Conservation (phyloP, 2,888 invertebrate genomes). For the Willowsia nigromaculata region DNA sequence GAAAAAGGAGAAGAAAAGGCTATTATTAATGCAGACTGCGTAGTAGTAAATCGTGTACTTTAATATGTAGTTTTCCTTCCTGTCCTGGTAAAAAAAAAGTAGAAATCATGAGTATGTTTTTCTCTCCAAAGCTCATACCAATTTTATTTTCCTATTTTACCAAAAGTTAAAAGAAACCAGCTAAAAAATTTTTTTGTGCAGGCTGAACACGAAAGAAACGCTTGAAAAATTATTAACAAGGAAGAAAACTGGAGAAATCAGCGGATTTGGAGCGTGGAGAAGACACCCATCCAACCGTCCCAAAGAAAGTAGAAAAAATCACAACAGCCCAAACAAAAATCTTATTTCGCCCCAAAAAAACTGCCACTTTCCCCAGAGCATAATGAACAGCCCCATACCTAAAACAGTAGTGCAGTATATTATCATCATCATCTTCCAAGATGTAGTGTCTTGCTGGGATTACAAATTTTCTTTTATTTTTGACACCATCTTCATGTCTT, state of each 20-base stretch:
- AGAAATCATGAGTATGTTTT: not conserved
- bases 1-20: not conserved
- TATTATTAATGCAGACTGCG: constrained; percentile 12
- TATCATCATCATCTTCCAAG: too few relatives aligned
- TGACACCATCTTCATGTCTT: not conserved
- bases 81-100: not conserved
- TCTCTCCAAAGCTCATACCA: too few relatives aligned
- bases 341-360: not conserved
- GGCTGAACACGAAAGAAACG: not conserved
- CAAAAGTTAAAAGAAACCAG: too few relatives aligned
- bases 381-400: not conserved
- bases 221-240: not conserved
- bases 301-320: not conserved
- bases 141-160: too few relatives aligned
- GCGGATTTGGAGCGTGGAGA: not conserved
- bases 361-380: not conserved
- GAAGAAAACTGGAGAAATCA: not conserved
- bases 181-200: not conserved
- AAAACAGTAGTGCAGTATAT: too few relatives aligned
- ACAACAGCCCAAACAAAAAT: not conserved
- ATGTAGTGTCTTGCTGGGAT: not conserved
- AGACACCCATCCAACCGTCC: not conserved
- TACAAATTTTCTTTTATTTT: not conserved
- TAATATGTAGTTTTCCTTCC: not conserved
- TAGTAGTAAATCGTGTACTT: not conserved